phyloP scores from a whole-genome alignment of 2,113 vertebrate species.

The Sebastes fasciatus region DNA sequence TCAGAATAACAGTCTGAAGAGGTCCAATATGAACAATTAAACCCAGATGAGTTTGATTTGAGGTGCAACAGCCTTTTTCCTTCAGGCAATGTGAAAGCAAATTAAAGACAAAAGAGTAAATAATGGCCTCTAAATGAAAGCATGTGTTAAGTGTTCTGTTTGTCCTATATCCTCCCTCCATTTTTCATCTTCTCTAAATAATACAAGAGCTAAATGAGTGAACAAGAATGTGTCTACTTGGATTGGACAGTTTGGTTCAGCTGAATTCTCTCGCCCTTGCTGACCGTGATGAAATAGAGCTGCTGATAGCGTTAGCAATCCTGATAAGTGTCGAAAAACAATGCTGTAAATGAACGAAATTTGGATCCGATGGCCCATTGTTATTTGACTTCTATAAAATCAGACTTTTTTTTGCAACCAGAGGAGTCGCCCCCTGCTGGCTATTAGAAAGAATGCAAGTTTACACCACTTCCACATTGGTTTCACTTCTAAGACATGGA shows the following conservation, averaged over 20 bases:
- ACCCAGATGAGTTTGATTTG: background rate
- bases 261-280: background rate
- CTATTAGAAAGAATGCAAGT: no score
- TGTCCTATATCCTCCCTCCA: background rate
- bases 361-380: no score
- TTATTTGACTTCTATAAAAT: no score
- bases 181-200: background rate
- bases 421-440: no score
- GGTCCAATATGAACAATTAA: background rate
- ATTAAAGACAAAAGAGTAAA: background rate
- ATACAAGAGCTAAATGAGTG: background rate
- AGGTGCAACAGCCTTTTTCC: background rate
- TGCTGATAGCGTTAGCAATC: background rate
- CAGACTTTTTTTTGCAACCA: no score
- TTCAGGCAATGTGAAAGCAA: background rate
- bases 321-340: no score
- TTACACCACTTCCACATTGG: no score
- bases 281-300: background rate
- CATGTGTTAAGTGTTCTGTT: background rate
- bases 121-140: background rate
- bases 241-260: background rate
- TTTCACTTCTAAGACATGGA: no score
- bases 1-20: background rate
- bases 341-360: no score
- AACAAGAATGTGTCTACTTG: background rate